Evolutionary conservation across 1,140 invertebrate species (phyloP).

Genomic region (Lutraria rhynchaena): DNA sequence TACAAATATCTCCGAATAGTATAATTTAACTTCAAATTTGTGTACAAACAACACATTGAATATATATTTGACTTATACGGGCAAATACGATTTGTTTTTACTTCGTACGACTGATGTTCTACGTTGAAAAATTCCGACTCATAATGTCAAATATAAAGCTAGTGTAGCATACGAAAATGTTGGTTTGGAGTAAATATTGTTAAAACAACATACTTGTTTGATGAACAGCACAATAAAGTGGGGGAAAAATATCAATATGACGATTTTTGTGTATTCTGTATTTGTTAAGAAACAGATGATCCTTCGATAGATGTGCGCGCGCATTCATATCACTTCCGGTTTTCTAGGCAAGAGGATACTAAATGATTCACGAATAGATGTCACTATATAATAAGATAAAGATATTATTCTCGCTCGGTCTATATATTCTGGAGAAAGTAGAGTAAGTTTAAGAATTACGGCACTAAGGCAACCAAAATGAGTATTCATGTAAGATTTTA

Average conservation of each 20-base stretch:
- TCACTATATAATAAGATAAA: too few relatives aligned
- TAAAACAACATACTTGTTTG: conserved; percentile 20
- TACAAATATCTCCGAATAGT: too few relatives aligned
- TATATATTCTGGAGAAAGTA: too few relatives aligned
- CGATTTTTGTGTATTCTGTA: conserved; percentile 17
- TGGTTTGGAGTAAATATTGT: too few relatives aligned
- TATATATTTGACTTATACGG: background rate
- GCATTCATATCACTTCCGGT: conserved; percentile 16
- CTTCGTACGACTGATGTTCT: background rate
- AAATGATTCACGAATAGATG: too few relatives aligned
- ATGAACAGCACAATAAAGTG: background rate
- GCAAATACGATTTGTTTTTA: background rate
- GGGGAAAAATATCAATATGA: background rate
- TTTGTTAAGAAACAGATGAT: conserved; percentile 43
- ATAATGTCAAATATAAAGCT: background rate
- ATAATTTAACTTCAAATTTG: too few relatives aligned
- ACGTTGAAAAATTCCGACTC: background rate
- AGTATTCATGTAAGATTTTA: too few relatives aligned
- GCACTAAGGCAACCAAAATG: too few relatives aligned
- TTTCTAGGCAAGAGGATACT: too few relatives aligned
- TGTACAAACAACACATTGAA: background rate
- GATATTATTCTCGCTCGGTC: too few relatives aligned
- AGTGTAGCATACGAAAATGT: too few relatives aligned
- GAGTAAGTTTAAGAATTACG: too few relatives aligned
- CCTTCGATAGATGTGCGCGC: conserved; percentile 14